Percentiles rank a stretch among this genome's conserved stretches.
Conservation (phyloP, 2,888 invertebrate genomes). For the Frankliniella fusca region DNA sequence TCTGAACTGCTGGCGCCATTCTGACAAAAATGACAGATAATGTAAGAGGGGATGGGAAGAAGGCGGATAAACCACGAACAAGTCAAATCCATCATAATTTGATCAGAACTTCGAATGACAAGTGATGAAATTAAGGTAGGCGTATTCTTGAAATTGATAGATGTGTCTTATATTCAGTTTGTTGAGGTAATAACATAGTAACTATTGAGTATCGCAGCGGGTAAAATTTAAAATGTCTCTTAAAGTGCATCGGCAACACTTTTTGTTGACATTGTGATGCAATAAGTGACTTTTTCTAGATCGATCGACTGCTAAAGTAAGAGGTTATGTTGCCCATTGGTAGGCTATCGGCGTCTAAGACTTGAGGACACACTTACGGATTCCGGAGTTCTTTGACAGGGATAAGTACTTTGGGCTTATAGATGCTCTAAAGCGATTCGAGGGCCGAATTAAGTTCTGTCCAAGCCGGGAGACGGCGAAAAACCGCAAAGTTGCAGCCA, state of each 20-base stretch:
- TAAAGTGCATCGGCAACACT: too few relatives aligned
- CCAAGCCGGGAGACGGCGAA: conserved; percentile 9
- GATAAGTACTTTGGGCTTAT: background rate
- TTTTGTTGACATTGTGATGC: too few relatives aligned
- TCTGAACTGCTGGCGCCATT: background rate
- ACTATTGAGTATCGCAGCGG: too few relatives aligned
- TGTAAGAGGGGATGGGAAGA: background rate
- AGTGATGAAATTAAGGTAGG: background rate
- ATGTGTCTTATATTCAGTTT: too few relatives aligned
- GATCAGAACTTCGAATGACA: too few relatives aligned
- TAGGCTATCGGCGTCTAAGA: background rate
- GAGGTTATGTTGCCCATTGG: background rate
- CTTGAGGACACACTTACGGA: background rate
- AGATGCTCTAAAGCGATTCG: background rate
- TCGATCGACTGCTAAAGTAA: background rate
- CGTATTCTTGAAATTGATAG: background rate
- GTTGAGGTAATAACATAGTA: too few relatives aligned
- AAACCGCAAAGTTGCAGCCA: background rate
- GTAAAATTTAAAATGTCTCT: too few relatives aligned
- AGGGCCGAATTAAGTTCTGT: background rate
- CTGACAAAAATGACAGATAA: background rate
- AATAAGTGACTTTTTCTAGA: too few relatives aligned
- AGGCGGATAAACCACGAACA: too few relatives aligned
- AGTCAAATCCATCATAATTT: too few relatives aligned
- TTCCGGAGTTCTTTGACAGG: background rate